Percentiles rank a stretch among this genome's conserved stretches.
Conservation (phyloP, 2,113 vertebrate genomes). For the Actenoides lindsayi region DNA sequence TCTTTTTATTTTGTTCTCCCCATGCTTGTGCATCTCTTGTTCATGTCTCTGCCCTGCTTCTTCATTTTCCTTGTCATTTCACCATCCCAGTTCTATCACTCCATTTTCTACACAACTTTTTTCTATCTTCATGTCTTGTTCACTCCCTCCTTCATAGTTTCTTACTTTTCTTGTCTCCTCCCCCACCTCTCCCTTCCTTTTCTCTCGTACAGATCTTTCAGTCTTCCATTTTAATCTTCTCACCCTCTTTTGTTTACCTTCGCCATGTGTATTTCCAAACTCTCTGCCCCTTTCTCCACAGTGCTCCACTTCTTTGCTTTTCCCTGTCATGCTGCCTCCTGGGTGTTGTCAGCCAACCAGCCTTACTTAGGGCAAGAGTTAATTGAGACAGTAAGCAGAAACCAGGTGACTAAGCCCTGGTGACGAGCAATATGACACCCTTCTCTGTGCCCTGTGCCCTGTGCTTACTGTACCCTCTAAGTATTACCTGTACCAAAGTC, state of each 20-base stretch:
- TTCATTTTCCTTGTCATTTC: neutral
- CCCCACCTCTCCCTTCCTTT: neutral
- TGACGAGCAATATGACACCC: slow-evolving; percentile 17
- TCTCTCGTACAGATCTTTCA: neutral
- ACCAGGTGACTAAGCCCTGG: slow-evolving; percentile 32
- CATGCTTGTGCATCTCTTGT: neutral
- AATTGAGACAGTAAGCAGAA: slow-evolving; percentile 71
- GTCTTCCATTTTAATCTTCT: neutral
- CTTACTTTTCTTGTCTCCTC: neutral
- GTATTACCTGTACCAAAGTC: neutral
- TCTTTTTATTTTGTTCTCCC: neutral
- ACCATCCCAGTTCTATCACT: neutral
- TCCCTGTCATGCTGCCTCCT: neutral
- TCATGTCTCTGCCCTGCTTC: neutral
- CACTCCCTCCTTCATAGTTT: neutral
- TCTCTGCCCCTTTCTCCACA: neutral
- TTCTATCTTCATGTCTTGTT: neutral
- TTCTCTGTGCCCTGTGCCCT: neutral
- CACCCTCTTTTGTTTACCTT: neutral
- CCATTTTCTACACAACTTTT: neutral
- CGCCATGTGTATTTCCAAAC: neutral
- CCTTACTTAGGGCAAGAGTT: slow-evolving; percentile 18
- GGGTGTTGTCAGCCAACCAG: neutral
- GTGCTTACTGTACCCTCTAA: neutral
- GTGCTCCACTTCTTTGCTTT: neutral